Evolutionary conservation across 53 echinoderm and acorn worm species (phyloP).

Genomic region (Antedon mediterranea): DNA sequence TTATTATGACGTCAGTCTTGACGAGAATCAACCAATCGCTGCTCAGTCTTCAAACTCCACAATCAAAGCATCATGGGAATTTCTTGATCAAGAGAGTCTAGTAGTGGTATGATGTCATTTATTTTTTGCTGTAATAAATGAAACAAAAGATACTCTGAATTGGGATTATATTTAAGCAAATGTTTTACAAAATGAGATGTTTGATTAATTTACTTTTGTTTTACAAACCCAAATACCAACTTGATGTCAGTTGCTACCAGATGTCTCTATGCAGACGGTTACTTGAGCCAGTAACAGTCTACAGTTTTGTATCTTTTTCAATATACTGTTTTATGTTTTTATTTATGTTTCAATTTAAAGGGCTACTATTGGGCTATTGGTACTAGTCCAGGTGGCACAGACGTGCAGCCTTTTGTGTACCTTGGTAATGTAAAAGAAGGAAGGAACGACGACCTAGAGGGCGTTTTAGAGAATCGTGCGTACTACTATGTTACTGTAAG

Average conservation of each 20-base stretch:
- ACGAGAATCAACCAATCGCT: conserved; percentile 2
- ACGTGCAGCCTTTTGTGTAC: conserved; percentile 29
- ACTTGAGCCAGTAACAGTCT: no score
- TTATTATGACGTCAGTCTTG: conserved; percentile 12
- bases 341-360: background rate
- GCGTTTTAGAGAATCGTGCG: conserved; percentile 20
- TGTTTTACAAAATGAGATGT: no score
- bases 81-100: conserved; percentile 19
- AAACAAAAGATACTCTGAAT: no score
- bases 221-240: no score
- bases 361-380: conserved; percentile 40
- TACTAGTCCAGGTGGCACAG: conserved; percentile 11
- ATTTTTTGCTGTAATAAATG: no score
- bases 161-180: no score
- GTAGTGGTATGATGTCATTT: conserved; percentile 9
- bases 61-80: conserved; percentile 27
- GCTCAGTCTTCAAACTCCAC: conserved; percentile 26
- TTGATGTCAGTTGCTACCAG: no score
- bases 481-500: conserved; percentile 35
- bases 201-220: no score
- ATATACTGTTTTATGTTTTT: background rate
- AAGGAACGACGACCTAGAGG: conserved; percentile 7
- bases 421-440: conserved; percentile 16
- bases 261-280: no score
- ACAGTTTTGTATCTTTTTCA: background rate